Conservation (phyloP, 2,797 vertebrate genomes). For the Sitta carolinensis region DNA sequence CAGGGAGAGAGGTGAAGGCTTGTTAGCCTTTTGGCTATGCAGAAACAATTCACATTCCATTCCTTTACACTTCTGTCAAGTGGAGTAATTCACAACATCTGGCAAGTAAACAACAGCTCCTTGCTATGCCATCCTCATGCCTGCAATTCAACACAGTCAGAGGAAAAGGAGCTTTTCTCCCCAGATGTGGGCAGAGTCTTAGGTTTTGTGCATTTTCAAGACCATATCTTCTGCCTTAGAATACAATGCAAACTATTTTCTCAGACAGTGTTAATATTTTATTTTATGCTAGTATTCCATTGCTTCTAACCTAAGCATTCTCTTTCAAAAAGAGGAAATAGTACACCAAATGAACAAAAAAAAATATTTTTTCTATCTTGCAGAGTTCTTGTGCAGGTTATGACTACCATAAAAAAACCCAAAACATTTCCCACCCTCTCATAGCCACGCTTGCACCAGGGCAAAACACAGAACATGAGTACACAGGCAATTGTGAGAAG, state of each 20-base stretch:
- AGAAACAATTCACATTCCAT: background rate
- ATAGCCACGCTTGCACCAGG: background rate
- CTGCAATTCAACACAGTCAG: background rate
- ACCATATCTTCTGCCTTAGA: background rate
- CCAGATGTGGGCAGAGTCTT: background rate
- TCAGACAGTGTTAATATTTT: background rate
- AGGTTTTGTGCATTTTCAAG: background rate
- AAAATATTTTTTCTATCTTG: background rate
- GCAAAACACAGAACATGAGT: background rate
- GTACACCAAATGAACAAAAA: background rate
- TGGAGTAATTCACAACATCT: conserved; percentile 23
- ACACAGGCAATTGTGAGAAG: background rate
- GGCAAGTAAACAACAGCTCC: background rate
- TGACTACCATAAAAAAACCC: background rate
- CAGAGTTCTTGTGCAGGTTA: background rate
- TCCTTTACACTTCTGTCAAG: conserved; percentile 26
- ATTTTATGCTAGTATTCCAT: background rate
- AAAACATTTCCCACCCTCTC: background rate
- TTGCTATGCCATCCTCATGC: background rate
- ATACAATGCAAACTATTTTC: background rate
- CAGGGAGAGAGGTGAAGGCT: conserved; percentile 15
- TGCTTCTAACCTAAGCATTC: background rate
- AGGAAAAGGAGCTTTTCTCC: background rate
- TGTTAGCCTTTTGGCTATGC: conserved; percentile 15
- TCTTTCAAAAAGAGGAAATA: background rate